Base-by-base conservation (phyloP, 2,888 invertebrate genomes). In the Hyposoter didymator region DNA sequence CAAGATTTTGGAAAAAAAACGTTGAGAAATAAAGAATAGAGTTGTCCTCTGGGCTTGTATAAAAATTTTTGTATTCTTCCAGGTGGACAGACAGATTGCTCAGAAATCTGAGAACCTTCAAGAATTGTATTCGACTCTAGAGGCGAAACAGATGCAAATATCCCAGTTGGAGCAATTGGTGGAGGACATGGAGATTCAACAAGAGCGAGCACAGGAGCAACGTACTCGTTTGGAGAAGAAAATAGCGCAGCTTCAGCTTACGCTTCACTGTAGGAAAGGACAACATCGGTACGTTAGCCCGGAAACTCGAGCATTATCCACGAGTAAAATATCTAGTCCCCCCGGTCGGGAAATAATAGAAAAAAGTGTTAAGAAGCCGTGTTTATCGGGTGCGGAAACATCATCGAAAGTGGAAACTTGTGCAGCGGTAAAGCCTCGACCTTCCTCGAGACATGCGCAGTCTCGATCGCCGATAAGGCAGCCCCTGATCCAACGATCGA, bases 171-270 rank as follows among this genome's bases (percentile, higher is more conserved):
- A 95, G 89, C 95, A 95, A 90, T 94, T 95, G 52, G 95, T 96
- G 74, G 91, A 95, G 72, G 94, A 95, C 62, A 91, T 95, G 89
- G 95, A 95, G 88, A 95, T 95, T 84, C 95, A 96, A 87, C 95
- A 95, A 88, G 93, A 95, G 52, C 94, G 95, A 17, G 94, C 95
- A 7, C 95, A 96, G 89, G 95, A 95, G 86, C 95, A 95, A 90
- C 95, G 96, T 4, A 95, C 95, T 49, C 94, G 95, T 0, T 94
- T 95, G 83, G 96, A 96, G 89, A 95, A 94, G 88, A 95, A 95
- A 82, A 95, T 96, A 35, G 95, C 95, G 0, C 94, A 95, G 69
- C 93, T 96, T 0, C 95, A 95, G 88, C 92, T 95, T 79, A 94
- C 95, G 88, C 93, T 95, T n/a, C 90, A 90, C 45, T 90, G 87